Conservation (phyloP, 2,113 vertebrate genomes). For the Mesoclemmys tuberculata region DNA sequence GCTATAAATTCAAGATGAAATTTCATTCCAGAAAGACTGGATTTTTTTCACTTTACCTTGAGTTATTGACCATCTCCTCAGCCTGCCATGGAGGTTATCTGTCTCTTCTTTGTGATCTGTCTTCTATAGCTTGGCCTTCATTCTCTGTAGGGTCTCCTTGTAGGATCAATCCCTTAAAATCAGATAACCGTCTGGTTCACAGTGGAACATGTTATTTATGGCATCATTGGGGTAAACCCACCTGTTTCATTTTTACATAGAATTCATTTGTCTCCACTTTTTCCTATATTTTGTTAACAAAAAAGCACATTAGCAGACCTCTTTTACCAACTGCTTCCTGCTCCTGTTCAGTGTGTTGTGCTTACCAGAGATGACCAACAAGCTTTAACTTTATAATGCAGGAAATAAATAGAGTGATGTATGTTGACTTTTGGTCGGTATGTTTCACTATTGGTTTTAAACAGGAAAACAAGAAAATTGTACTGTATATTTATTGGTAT, state of each 20-base stretch:
- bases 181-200: neutral
- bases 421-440: slow-evolving; percentile 38
- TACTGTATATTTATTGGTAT: neutral
- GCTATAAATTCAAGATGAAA: neutral
- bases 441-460: slow-evolving; percentile 40
- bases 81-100: neutral
- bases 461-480: neutral
- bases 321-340: slow-evolving; percentile 34
- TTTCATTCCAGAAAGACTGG: neutral
- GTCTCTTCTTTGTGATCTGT: neutral
- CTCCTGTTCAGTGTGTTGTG: slow-evolving; percentile 16
- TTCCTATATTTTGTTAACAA: slow-evolving; percentile 20
- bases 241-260: neutral
- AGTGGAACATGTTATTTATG: neutral
- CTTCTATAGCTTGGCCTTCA: neutral
- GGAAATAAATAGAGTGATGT: slow-evolving; percentile 52
- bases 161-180: neutral
- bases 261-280: slow-evolving; percentile 20
- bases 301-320: neutral
- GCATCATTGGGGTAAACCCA: neutral
- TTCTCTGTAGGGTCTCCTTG: neutral
- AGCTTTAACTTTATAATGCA: slow-evolving; percentile 51
- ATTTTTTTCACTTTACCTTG: neutral
- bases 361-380: neutral
- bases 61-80: neutral